phyloP scores from a whole-genome alignment of 2,113 vertebrate species.

The Cinclus cinclus region DNA sequence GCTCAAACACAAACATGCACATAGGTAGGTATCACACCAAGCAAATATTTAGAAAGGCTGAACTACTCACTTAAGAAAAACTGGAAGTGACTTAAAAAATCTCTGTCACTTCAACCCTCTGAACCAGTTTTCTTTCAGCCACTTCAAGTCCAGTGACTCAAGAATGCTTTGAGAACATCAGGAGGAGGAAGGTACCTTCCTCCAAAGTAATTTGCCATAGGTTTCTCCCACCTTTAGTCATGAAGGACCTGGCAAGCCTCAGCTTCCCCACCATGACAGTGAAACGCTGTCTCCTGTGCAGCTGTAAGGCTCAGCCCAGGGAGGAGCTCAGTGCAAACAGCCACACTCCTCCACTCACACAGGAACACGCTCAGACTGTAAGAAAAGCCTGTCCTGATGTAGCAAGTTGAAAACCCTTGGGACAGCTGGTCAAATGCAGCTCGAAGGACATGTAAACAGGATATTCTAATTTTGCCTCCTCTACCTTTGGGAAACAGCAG shows the following conservation, averaged over 20 bases:
- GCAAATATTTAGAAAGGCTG: background rate
- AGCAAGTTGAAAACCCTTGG: background rate
- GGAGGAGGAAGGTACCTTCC: background rate
- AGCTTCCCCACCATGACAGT: background rate
- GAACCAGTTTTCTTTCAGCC: background rate
- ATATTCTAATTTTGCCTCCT: slow-evolving; percentile 34
- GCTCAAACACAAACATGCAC: background rate
- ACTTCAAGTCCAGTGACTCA: background rate
- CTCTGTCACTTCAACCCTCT: background rate
- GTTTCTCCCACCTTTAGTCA: background rate
- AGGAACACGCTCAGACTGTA: background rate
- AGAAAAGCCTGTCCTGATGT: background rate
- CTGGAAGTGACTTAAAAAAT: background rate
- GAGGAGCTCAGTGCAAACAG: background rate
- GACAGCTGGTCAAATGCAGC: slow-evolving; percentile 19
- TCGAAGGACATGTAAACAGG: background rate
- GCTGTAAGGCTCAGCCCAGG: background rate
- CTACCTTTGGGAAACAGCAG: background rate
- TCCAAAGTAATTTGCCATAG: background rate
- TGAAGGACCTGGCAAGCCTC: background rate
- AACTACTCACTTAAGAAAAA: background rate
- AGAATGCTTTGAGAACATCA: background rate
- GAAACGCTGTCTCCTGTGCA: background rate
- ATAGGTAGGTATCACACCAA: background rate
- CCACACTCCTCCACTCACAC: background rate